Percentiles rank a stretch among this genome's conserved stretches.
Conservation (phyloP, 2,113 vertebrate genomes). For the Leucopsar rothschildi region DNA sequence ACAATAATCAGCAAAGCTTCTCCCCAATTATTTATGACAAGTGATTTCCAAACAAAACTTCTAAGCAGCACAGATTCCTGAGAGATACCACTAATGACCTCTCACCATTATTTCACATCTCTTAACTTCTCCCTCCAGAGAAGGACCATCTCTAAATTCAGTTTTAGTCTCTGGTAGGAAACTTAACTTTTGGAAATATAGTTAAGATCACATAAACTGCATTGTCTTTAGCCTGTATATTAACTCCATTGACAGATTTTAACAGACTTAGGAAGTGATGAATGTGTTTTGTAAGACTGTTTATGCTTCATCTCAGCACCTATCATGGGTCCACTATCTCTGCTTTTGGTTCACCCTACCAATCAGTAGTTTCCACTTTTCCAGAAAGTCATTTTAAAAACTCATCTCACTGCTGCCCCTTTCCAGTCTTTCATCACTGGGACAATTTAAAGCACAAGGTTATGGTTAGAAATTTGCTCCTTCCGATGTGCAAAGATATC, state of each 20-base stretch:
- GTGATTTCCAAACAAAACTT: background rate
- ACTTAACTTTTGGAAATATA: background rate
- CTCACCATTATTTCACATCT: background rate
- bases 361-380: background rate
- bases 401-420: background rate
- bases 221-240: background rate
- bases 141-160: background rate
- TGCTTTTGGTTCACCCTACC: background rate
- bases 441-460: background rate
- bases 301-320: background rate
- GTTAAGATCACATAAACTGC: background rate
- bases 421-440: background rate
- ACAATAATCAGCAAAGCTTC: background rate
- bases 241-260: background rate
- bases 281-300: background rate
- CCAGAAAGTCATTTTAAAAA: background rate
- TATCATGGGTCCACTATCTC: rapidly evolving
- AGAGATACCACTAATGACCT: background rate
- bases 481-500: background rate
- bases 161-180: background rate
- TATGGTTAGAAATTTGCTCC: background rate
- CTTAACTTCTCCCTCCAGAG: background rate
- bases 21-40: background rate
- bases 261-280: background rate
- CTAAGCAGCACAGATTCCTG: background rate